Conservation (phyloP, 1,140 invertebrate species). For the Ericerus pela region DNA sequence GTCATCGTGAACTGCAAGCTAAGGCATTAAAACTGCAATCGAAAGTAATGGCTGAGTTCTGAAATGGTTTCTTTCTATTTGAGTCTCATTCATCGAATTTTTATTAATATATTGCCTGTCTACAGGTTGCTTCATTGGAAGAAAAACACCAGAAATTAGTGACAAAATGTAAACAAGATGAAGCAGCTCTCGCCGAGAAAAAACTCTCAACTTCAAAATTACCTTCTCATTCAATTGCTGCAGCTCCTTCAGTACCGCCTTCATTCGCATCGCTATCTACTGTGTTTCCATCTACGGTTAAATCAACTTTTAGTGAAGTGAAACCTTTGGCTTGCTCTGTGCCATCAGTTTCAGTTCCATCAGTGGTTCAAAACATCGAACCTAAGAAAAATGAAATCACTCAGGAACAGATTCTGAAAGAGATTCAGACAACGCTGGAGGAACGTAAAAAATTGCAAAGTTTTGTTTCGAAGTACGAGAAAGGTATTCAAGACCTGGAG, state of each 20-base stretch:
- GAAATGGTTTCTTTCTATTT: too few relatives aligned
- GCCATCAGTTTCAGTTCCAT: too few relatives aligned
- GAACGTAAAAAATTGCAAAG: constrained; percentile 65
- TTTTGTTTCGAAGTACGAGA: constrained; percentile 50
- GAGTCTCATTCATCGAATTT: background rate
- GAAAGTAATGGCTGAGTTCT: too few relatives aligned
- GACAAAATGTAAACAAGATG: constrained; percentile 19
- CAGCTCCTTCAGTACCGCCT: constrained; percentile 16
- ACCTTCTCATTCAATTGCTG: background rate
- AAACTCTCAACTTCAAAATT: background rate
- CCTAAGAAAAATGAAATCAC: constrained; percentile 14
- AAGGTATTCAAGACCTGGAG: constrained; percentile 56
- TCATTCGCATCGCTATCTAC: too few relatives aligned
- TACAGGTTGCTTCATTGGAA: constrained; percentile 21
- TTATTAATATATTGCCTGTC: constrained; percentile 5
- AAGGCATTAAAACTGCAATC: constrained; percentile 66
- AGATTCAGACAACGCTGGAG: constrained; percentile 64
- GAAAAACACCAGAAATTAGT: constrained; percentile 20
- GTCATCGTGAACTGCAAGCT: constrained; percentile 78
- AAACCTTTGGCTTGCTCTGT: too few relatives aligned
- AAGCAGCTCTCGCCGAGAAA: background rate
- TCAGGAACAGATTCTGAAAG: constrained; percentile 64
- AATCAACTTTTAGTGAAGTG: too few relatives aligned
- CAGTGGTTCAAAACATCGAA: constrained; percentile 29
- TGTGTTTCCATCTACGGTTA: too few relatives aligned